Evolutionary conservation across 2,797 vertebrate genomes (phyloP).

Genomic region (Bradypodion ventrale): DNA sequence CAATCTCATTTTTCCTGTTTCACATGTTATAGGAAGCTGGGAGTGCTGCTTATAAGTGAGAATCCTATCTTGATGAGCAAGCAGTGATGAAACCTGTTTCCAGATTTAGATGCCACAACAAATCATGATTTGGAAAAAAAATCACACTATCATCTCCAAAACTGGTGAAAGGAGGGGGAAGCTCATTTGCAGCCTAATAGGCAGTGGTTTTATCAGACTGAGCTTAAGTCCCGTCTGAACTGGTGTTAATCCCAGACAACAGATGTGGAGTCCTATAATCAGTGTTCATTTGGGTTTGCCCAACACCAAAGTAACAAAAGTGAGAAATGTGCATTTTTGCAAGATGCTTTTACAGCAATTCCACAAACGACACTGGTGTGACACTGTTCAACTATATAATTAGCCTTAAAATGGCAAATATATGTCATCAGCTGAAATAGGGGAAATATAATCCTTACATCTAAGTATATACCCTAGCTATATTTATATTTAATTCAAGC

Average conservation of each 20-base stretch:
- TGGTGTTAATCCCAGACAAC: not conserved
- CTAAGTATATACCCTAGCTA: constrained; percentile 6
- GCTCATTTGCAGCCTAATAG: not conserved
- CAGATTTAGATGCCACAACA: not conserved
- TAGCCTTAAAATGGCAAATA: constrained; percentile 20
- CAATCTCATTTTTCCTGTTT: not conserved
- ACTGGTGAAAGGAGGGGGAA: not conserved
- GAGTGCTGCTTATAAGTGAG: not conserved
- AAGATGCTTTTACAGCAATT: constrained; percentile 45
- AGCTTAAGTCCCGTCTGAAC: not conserved
- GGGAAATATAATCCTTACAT: not conserved
- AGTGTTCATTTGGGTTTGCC: not conserved
- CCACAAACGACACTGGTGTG: constrained; percentile 5
- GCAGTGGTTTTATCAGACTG: not conserved
- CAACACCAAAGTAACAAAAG: not conserved
- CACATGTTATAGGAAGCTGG: not conserved
- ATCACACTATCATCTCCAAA: not conserved
- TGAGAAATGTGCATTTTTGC: constrained; percentile 15
- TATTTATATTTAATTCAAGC: constrained; percentile 41
- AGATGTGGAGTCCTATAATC: too few species aligned
- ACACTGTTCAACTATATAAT: constrained; percentile 37
- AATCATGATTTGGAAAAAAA: not conserved
- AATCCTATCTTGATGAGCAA: not conserved
- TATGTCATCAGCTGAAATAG: constrained; percentile 28
- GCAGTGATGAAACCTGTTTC: not conserved